These are phyloP conservation scores for Perizoma affinitatum DNA, from an alignment of 2,888 invertebrate species.

Conservation along the genomic window DNA sequence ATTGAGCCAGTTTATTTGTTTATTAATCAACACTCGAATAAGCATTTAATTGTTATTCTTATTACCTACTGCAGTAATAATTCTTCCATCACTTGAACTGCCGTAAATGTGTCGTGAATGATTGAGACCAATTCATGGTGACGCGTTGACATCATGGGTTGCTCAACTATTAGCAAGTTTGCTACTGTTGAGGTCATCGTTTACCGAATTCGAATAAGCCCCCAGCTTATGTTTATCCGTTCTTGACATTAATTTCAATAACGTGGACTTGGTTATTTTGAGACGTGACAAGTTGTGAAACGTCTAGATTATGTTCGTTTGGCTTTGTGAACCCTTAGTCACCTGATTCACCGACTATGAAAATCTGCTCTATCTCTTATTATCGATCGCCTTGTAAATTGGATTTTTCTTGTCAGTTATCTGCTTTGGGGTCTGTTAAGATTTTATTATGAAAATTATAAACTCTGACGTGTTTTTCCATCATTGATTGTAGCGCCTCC, in stretches of 20 bases:
- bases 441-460: no score
- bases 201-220: constrained; percentile 29
- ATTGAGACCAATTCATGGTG: constrained; percentile 37
- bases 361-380: no score
- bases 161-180: constrained; percentile 34
- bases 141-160: constrained; percentile 37
- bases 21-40: constrained; percentile 40
- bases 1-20: constrained; percentile 38
- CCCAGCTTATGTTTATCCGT: constrained; percentile 31
- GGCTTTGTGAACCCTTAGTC: neutral
- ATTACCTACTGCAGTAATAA: constrained; percentile 31
- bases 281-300: constrained; percentile 16
- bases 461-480: no score
- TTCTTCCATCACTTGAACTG: constrained; percentile 30
- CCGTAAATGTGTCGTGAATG: constrained; percentile 27
- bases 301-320: neutral
- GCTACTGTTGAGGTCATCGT: constrained; percentile 36
- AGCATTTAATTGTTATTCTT: constrained; percentile 33
- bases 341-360: neutral
- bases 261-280: constrained; percentile 29
- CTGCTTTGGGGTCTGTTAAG: no score
- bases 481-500: no score
- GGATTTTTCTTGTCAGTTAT: no score
- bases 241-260: constrained; percentile 40
- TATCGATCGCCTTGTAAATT: no score